phyloP scores from a whole-genome alignment of 2,888 invertebrate genomes.

The Camponotus fellah region DNA sequence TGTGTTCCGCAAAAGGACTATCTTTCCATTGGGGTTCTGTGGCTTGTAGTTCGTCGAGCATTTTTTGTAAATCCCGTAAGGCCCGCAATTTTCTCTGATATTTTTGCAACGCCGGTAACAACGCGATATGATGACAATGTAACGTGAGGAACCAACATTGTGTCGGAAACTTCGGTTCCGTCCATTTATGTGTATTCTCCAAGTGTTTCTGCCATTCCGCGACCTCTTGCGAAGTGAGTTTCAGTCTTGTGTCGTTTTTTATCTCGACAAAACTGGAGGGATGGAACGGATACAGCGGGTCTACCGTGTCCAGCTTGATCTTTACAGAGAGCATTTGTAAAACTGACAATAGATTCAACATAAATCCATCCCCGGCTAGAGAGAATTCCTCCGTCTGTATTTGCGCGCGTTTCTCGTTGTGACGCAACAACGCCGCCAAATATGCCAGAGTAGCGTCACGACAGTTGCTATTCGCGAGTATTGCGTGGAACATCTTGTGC shows the following conservation, averaged over 20 bases:
- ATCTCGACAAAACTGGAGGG: conserved; percentile 91
- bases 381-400: conserved; percentile 95
- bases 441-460: conserved; percentile 93
- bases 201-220: conserved; percentile 91
- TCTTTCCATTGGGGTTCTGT: conserved; percentile 94
- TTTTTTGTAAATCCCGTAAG: conserved; percentile 94
- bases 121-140: conserved; percentile 96
- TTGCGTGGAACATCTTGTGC: conserved; percentile 93
- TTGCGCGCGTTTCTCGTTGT: conserved; percentile 96
- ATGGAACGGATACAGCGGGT: conserved; percentile 95
- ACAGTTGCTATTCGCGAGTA: conserved; percentile 93
- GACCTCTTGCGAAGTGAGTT: conserved; percentile 93
- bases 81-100: conserved; percentile 92
- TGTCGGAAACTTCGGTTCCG: conserved; percentile 96
- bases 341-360: conserved; percentile 97
- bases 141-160: conserved; percentile 99
- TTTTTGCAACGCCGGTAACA: conserved; percentile 95
- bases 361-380: conserved; percentile 97
- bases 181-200: conserved; percentile 90
- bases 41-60: conserved; percentile 93
- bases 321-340: conserved; percentile 96
- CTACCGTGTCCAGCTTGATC: conserved; percentile 96
- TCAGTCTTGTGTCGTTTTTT: conserved; percentile 93
- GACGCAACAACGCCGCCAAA: conserved; percentile 91
- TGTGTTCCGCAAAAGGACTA: conserved; percentile 91